Evolutionary conservation across 2,888 invertebrate species (phyloP).

Genomic region (Eupsilia transversa): DNA sequence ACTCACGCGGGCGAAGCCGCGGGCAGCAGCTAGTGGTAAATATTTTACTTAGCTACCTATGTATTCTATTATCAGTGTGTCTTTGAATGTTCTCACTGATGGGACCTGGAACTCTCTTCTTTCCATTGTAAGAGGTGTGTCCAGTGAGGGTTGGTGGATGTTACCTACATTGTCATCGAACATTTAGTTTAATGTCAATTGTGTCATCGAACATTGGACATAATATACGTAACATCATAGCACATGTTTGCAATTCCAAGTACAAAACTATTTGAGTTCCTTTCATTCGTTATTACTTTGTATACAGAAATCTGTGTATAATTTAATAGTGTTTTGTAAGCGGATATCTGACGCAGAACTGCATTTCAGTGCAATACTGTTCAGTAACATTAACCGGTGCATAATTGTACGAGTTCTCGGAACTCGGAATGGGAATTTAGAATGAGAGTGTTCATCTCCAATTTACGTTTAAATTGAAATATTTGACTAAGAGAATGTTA

Average conservation of each 20-base stretch:
- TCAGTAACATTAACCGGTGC: conserved; percentile 17
- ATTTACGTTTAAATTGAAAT: conserved; percentile 33
- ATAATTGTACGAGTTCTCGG: conserved; percentile 6
- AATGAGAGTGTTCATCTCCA: conserved; percentile 8
- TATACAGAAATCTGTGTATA: conserved; percentile 19
- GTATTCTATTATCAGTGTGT: background rate
- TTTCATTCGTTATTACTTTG: conserved; percentile 3
- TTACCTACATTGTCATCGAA: background rate
- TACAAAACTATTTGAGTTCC: background rate
- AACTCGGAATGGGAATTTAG: conserved; percentile 28
- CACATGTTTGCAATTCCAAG: background rate
- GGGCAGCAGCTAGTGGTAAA: no score
- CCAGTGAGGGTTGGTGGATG: background rate
- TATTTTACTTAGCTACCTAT: no score
- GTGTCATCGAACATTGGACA: no score
- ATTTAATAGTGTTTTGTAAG: conserved; percentile 27
- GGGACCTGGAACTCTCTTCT: background rate
- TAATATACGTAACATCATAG: background rate
- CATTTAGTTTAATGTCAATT: background rate
- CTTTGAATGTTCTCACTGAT: background rate
- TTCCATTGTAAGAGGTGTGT: background rate
- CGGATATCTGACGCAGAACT: conserved; percentile 5
- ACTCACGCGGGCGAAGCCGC: no score
- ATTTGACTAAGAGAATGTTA: background rate
- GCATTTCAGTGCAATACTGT: conserved; percentile 28